These are phyloP conservation scores for Oceanites oceanicus DNA, from an alignment of 2,113 vertebrate genomes.

Conservation along the genomic window DNA sequence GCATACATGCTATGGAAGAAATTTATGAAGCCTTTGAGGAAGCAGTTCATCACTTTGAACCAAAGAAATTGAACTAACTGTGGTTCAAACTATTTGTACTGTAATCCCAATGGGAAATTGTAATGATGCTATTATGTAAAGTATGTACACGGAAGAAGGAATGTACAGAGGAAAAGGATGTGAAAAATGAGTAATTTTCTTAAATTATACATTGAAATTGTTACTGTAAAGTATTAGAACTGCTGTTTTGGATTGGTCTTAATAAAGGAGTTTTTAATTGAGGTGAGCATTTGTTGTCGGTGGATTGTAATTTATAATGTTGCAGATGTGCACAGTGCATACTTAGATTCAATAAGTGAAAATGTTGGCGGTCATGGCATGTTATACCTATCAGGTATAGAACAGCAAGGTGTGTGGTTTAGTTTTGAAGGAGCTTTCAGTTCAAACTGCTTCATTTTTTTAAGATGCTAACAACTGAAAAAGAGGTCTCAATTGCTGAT, in stretches of 20 bases:
- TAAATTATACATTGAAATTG: slow-evolving; percentile 20
- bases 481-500: not conserved
- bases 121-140: not conserved
- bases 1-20: not conserved
- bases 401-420: not conserved
- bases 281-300: not conserved
- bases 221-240: not conserved
- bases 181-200: slow-evolving; percentile 9
- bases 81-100: not conserved
- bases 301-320: not conserved
- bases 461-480: not conserved
- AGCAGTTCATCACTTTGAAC: not conserved
- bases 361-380: not conserved
- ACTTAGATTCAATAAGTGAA: not conserved
- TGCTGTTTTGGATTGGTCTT: not conserved
- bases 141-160: not conserved
- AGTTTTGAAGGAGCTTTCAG: not conserved
- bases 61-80: not conserved
- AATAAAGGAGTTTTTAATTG: slow-evolving; percentile 30
- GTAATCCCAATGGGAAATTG: slow-evolving; percentile 41
- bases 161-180: not conserved
- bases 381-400: not conserved
- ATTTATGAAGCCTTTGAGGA: not conserved
- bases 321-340: not conserved
- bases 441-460: not conserved